These are phyloP conservation scores for Augiades crinisus DNA, from an alignment of 2,888 invertebrate species.

Conservation along the genomic window DNA sequence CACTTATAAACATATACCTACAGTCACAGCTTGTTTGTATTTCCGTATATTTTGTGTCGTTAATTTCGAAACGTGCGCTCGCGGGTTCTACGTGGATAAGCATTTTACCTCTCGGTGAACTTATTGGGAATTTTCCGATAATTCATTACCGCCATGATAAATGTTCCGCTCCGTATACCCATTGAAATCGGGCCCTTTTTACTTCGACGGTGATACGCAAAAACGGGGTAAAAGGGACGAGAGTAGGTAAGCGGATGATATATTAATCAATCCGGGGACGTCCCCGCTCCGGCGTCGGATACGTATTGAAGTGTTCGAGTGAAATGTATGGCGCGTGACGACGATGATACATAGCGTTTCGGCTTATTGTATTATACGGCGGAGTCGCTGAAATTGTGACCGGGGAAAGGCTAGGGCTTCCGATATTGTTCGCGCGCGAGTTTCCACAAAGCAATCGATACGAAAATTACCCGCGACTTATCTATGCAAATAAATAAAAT, in stretches of 20 bases:
- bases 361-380: constrained; percentile 17
- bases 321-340: constrained; percentile 41
- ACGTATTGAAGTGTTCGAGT: constrained; percentile 49
- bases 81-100: constrained; percentile 28
- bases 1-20: too few relatives aligned
- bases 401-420: not conserved
- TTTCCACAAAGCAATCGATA: not conserved
- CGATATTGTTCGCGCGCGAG: not conserved
- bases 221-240: constrained; percentile 69
- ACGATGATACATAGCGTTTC: constrained; percentile 19
- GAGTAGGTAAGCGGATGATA: constrained; percentile 68
- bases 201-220: constrained; percentile 77
- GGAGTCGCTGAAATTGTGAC: not conserved
- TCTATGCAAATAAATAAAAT: too few relatives aligned
- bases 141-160: constrained; percentile 78
- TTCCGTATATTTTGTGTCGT: not conserved
- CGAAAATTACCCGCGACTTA: too few relatives aligned
- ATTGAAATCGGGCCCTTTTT: constrained; percentile 73
- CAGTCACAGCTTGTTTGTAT: not conserved
- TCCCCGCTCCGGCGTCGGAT: constrained; percentile 47
- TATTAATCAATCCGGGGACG: constrained; percentile 72
- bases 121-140: constrained; percentile 71
- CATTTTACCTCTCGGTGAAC: constrained; percentile 39
- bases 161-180: constrained; percentile 66
- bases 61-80: not conserved